Percentiles rank a stretch among this genome's conserved stretches.
These are phyloP conservation scores for Salvator merianae DNA, from an alignment of 2,113 vertebrate species.

Conservation along the genomic window DNA sequence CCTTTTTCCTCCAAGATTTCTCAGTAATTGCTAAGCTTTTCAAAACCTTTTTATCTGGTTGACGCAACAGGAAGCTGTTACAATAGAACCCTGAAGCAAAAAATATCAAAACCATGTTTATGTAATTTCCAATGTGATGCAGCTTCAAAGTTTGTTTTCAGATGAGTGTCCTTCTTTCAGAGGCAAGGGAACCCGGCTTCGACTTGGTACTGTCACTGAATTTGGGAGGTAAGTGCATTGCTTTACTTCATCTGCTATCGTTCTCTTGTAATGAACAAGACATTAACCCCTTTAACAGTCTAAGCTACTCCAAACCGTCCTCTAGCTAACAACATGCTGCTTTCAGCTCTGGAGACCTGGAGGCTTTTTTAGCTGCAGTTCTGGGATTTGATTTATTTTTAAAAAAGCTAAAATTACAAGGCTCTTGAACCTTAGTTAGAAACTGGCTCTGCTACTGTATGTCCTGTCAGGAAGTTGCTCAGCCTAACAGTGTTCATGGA, in stretches of 20 bases:
- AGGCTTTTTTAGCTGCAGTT: too few species aligned
- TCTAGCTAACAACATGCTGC: too few species aligned
- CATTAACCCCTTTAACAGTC: neutral
- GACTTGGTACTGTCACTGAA: too few species aligned
- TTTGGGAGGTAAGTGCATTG: neutral
- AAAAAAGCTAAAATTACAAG: too few species aligned
- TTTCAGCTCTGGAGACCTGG: too few species aligned
- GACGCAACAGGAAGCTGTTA: neutral
- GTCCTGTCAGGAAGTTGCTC: too few species aligned
- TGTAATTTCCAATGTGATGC: conserved; percentile 36
- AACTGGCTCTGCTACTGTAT: too few species aligned
- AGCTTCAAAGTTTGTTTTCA: conserved; percentile 10
- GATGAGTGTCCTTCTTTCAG: neutral
- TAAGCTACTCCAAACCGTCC: neutral
- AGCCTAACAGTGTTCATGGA: too few species aligned
- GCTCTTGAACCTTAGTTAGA: too few species aligned
- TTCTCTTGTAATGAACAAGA: neutral
- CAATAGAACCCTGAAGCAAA: neutral
- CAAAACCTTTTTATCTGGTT: conserved; percentile 18
- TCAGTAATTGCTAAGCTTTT: neutral
- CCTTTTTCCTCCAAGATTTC: neutral
- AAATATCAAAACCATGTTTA: conserved; percentile 18
- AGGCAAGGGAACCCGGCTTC: neutral
- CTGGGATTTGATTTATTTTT: too few species aligned
- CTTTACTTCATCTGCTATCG: neutral